Percentiles rank a stretch among this genome's conserved stretches.
These are phyloP conservation scores for Acropora tenuis DNA, from an alignment of 64 coral and sea anemone genomes.

Conservation along the genomic window DNA sequence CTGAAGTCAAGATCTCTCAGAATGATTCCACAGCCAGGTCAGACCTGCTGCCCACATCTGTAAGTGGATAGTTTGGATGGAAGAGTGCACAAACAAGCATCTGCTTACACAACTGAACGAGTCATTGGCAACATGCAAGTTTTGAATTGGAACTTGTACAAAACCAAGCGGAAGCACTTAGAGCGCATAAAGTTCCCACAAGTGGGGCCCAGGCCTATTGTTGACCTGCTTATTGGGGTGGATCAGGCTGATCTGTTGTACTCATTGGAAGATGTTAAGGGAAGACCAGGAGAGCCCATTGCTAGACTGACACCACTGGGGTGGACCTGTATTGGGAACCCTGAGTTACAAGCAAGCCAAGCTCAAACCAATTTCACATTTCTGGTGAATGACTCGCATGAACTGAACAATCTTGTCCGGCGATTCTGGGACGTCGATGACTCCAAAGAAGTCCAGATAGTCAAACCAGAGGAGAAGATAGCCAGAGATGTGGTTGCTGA, in stretches of 20 bases:
- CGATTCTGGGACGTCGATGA: constrained; percentile 77
- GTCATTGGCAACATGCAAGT: no score
- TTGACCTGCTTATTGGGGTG: constrained; percentile 55
- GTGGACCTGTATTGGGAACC: constrained; percentile 72
- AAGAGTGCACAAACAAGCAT: no score
- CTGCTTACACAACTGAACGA: no score
- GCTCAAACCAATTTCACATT: constrained; percentile 55
- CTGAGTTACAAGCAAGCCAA: not conserved
- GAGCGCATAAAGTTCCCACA: no score
- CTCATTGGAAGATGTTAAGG: constrained; percentile 1
- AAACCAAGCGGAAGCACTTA: no score
- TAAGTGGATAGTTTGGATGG: constrained; percentile 21
- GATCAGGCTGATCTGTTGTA: constrained; percentile 65
- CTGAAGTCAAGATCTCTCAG: no score
- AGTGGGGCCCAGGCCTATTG: no score
- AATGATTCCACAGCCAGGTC: no score
- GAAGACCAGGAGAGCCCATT: constrained; percentile 54
- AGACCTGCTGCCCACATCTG: no score
- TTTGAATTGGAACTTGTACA: no score
- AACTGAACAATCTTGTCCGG: constrained; percentile 52
- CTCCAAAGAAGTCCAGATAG: constrained; percentile 20
- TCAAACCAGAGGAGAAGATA: constrained; percentile 61
- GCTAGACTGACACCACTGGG: constrained; percentile 75
- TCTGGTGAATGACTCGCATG: not conserved
- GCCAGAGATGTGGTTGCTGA: not conserved